Conservation (phyloP, 2,888 invertebrate genomes). For the Hedya salicella region DNA sequence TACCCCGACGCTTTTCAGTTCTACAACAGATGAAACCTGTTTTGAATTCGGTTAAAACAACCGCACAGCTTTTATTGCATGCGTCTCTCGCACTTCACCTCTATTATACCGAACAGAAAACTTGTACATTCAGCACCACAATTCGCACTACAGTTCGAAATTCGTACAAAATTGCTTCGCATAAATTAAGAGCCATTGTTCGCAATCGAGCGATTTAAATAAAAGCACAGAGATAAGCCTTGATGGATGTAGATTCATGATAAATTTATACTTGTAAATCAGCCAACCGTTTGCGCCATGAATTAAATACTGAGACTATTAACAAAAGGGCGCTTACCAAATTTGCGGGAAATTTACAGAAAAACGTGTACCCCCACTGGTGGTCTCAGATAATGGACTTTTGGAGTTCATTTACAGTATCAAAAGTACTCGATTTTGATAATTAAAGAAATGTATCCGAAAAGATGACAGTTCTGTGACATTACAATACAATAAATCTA, state of each 20-base stretch:
- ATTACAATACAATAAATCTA: too few species aligned
- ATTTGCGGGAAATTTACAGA: too few species aligned
- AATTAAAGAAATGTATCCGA: too few species aligned
- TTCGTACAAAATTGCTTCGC: constrained; percentile 36
- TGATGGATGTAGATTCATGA: constrained; percentile 43
- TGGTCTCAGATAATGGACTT: too few species aligned
- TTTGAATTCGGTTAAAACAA: too few species aligned
- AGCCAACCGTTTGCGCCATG: constrained; percentile 25
- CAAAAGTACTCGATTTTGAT: too few species aligned
- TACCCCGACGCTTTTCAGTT: too few species aligned
- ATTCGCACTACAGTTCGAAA: constrained; percentile 31
- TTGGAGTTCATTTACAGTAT: too few species aligned
- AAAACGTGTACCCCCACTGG: too few species aligned
- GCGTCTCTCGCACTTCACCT: constrained; percentile 8
- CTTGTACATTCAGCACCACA: constrained; percentile 33
- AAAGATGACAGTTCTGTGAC: too few species aligned
- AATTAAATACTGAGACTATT: constrained; percentile 14
- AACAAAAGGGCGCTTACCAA: too few species aligned
- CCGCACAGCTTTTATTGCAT: background rate
- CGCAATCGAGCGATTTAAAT: constrained; percentile 39
- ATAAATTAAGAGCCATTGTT: constrained; percentile 38
- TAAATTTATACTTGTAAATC: constrained; percentile 41
- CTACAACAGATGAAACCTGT: too few species aligned
- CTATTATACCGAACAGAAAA: constrained; percentile 25
- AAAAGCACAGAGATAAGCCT: constrained; percentile 39